Percentiles rank a stretch among this genome's conserved stretches.
Evolutionary conservation across 2,113 vertebrate species (phyloP).

Genomic region (Erythrocercus mccallii): DNA sequence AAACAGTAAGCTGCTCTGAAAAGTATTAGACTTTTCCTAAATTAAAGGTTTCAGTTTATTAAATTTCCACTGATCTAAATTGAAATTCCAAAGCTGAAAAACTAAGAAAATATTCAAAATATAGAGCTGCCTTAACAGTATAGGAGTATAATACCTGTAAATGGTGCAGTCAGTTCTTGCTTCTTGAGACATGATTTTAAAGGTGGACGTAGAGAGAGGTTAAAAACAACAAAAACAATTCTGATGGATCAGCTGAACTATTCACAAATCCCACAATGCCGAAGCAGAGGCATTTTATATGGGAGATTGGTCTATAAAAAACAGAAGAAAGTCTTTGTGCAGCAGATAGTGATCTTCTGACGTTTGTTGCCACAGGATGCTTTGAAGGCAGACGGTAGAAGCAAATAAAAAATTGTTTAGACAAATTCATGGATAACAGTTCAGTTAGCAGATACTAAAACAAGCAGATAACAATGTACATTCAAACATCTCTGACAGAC

Average conservation of each 20-base stretch:
- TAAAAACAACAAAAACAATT: background rate
- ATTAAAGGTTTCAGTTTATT: background rate
- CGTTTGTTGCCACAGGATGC: background rate
- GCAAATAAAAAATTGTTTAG: background rate
- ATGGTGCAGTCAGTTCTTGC: background rate
- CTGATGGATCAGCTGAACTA: background rate
- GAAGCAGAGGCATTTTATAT: background rate
- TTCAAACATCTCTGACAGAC: background rate
- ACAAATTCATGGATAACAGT: background rate
- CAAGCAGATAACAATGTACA: rapidly evolving
- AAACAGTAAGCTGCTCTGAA: background rate
- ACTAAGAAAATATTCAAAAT: background rate
- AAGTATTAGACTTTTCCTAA: background rate
- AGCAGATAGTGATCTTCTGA: background rate
- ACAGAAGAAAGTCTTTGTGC: background rate
- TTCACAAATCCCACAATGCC: background rate
- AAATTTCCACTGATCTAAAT: background rate
- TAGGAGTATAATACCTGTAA: background rate
- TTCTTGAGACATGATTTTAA: background rate
- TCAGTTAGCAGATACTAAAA: background rate
- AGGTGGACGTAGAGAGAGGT: background rate
- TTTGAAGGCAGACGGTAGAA: background rate
- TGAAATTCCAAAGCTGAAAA: background rate
- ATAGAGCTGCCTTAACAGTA: background rate
- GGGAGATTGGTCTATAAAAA: background rate